These are phyloP conservation scores for Phasia obesa DNA, from an alignment of 2,888 invertebrate species.

Conservation along the genomic window DNA sequence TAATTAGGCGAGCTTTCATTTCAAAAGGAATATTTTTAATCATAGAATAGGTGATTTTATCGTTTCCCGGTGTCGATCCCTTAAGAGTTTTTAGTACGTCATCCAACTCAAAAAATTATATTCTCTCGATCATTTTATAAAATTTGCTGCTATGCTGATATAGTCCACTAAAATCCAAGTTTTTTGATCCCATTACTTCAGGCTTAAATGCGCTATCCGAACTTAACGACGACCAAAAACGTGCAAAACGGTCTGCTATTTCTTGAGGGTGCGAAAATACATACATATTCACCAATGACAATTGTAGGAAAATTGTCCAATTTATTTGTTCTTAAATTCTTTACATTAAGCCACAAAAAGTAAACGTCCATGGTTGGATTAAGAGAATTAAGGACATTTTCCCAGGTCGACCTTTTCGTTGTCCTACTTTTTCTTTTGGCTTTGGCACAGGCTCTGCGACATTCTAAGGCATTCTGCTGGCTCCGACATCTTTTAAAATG, in stretches of 20 bases:
- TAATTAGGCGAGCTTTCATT: background rate
- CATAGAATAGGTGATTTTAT: background rate
- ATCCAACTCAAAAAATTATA: too few species aligned
- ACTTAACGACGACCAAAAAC: background rate
- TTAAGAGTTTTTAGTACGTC: background rate
- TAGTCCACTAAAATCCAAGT: background rate
- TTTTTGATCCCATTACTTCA: too few species aligned
- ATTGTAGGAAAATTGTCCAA: background rate
- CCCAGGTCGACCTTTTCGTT: slow-evolving; percentile 42
- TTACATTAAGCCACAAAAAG: slow-evolving; percentile 33
- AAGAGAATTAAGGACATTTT: slow-evolving; percentile 24
- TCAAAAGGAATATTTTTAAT: background rate
- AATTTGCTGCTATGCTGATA: background rate
- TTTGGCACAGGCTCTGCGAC: slow-evolving; percentile 1
- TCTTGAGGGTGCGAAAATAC: background rate
- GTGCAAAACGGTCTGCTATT: background rate
- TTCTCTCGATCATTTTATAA: too few species aligned
- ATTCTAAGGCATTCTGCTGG: background rate
- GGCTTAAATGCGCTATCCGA: too few species aligned
- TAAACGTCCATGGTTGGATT: slow-evolving; percentile 50
- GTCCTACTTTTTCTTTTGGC: slow-evolving; percentile 36
- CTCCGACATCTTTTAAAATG: slow-evolving; percentile 4
- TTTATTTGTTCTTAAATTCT: slow-evolving; percentile 7
- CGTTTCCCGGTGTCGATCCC: too few species aligned
- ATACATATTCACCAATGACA: too few species aligned